Base-by-base conservation (phyloP, 2,888 invertebrate genomes). In the Octonoba sinensis region DNA sequence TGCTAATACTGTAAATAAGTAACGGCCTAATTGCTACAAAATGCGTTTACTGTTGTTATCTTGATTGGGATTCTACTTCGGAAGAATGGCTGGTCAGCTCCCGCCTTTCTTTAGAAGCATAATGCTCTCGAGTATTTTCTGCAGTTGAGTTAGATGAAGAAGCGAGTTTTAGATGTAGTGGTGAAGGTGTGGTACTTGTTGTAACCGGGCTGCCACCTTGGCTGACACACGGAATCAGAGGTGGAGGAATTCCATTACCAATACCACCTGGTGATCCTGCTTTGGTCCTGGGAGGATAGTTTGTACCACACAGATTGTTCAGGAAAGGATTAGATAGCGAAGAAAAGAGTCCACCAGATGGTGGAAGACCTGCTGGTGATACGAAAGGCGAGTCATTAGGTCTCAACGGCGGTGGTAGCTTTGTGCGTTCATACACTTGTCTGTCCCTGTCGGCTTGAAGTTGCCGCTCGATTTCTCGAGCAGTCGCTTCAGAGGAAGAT, bases 41-140 rank as follows among this genome's bases (percentile, higher is more conserved):
- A 77, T 56, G 24, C 57, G 22, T 44, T 54, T 36, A 70, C 64
- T 62, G 59, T 67, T 24, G 79, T 79, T 83, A 83, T 79, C 83
- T 83, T 20, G 83, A 83, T 56, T 83, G 83, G n/a, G 83, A 79
- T 56, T 83, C 76, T 46, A 78, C 49, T 54, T 83, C 82, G n/a
- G 66, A 54, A 54, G 83, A 65, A 56, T 67, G 73, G 36, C 65
- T 36, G 20, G 27, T 46, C 57, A 47, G n/a, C 2, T 82, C 82
- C 22, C 74, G 64, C 65, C 65, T 70, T 16, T 67, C 74, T 20
- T 66, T 72, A 22, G 76, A 20, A 22, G 51, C 36, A 54, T 71
- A 83, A 24, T 73, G 73, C 18, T 83, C 78, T 1, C 72, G 60
- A 49, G 49, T 49, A 44, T 44, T 71, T 56, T 74, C 83, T 8